A percentile compares a stretch with the other conserved stretches of the same genome.
Conservation (phyloP, 1,140 invertebrate genomes). For the Marisa cornuarietis region DNA sequence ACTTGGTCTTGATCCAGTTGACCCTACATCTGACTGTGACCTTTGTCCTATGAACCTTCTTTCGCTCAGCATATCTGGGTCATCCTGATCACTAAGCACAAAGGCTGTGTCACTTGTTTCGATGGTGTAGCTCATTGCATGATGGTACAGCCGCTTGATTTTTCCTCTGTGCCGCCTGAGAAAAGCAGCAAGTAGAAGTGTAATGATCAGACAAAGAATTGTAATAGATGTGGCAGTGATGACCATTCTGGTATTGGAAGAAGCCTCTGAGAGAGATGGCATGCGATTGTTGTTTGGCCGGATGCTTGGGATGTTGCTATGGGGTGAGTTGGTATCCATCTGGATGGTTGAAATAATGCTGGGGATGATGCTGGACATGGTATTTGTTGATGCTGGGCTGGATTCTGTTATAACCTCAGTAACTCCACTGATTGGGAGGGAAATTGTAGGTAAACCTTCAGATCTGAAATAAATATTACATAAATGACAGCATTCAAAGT, state of each 20-base stretch:
- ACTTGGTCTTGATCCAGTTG: slow-evolving; percentile 33
- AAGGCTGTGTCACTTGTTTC: slow-evolving; percentile 15
- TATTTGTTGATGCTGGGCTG: not conserved
- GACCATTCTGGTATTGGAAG: slow-evolving; percentile 4
- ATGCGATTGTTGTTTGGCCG: not conserved
- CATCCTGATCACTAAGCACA: slow-evolving; percentile 20
- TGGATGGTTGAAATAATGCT: not conserved
- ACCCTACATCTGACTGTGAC: slow-evolving; percentile 38
- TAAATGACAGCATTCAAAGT: no score
- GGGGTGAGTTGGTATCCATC: not conserved
- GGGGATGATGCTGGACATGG: not conserved
- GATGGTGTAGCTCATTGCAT: slow-evolving; percentile 11
- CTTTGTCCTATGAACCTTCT: slow-evolving; percentile 4
- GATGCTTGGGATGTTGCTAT: not conserved
- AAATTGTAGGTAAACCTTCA: no score
- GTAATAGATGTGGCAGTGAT: slow-evolving; percentile 20
- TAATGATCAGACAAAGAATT: slow-evolving; percentile 22
- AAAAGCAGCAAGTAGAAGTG: slow-evolving; percentile 24
- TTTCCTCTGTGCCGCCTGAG: slow-evolving; percentile 11
- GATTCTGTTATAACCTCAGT: no score
- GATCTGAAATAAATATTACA: no score
- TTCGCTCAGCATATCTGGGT: slow-evolving; percentile 16
- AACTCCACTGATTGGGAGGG: no score
- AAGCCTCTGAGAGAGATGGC: slow-evolving; percentile 3
- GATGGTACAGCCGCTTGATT: slow-evolving; percentile 18